Conservation (phyloP, 2,113 vertebrate species). For the Hypanus sabinus region DNA sequence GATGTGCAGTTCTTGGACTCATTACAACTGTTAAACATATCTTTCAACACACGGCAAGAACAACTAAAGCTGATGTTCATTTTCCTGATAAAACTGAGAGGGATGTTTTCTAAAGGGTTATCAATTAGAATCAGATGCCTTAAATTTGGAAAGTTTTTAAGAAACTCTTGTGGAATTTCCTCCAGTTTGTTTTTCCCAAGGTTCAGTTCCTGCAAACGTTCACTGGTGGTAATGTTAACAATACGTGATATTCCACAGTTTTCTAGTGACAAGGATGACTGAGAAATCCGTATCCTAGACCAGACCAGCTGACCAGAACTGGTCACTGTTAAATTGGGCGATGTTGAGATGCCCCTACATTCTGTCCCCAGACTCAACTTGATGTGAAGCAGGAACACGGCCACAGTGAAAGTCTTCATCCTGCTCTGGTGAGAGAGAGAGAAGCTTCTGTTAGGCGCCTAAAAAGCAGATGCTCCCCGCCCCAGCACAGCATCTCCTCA, state of each 20-base stretch:
- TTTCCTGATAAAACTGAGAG: background rate
- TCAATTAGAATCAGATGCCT: background rate
- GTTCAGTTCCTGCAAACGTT: background rate
- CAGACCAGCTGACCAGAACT: too few relatives aligned
- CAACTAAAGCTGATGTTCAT: background rate
- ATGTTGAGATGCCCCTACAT: background rate
- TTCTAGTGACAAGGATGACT: background rate
- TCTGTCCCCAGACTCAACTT: background rate
- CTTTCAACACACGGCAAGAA: background rate
- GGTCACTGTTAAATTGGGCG: accelerated
- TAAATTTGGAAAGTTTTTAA: background rate
- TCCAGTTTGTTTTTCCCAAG: background rate
- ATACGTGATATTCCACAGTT: background rate
- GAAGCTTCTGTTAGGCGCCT: background rate
- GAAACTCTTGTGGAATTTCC: background rate
- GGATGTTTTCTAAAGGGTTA: background rate
- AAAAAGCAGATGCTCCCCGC: too few relatives aligned
- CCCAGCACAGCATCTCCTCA: background rate
- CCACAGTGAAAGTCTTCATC: background rate
- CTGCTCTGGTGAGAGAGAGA: background rate
- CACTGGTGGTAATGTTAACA: background rate
- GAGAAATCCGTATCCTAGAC: background rate
- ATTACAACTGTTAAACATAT: background rate
- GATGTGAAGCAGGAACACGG: background rate
- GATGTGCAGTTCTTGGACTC: background rate